Conservation (phyloP, 2,113 vertebrate genomes). For the Colossoma macropomum region DNA sequence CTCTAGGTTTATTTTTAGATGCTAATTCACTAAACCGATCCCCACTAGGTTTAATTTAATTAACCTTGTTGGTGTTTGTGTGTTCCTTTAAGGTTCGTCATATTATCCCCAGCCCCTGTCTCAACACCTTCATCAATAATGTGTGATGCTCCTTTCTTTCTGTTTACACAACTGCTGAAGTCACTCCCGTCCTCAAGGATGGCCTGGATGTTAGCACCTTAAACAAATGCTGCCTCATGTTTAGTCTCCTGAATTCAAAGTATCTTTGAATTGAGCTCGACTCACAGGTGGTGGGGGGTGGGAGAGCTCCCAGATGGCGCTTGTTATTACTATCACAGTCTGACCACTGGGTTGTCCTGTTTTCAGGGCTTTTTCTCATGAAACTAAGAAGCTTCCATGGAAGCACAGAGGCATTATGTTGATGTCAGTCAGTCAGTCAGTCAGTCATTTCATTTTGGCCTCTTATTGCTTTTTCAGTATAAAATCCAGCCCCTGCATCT, state of each 20-base stretch:
- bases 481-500: neutral
- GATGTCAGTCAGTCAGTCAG: neutral
- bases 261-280: neutral
- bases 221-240: conserved; percentile 16
- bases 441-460: neutral
- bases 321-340: conserved; percentile 18
- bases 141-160: neutral
- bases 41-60: too few species aligned
- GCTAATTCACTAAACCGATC: too few species aligned
- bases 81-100: neutral
- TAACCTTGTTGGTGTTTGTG: neutral
- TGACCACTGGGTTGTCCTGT: neutral
- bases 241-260: neutral
- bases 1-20: too few species aligned
- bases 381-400: neutral
- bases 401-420: neutral
- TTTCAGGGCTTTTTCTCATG: neutral
- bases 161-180: conserved; percentile 9
- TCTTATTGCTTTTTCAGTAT: neutral
- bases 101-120: neutral
- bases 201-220: neutral
- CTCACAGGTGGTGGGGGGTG: neutral
- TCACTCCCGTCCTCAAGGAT: neutral
- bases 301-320: neutral
- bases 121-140: conserved; percentile 6